These are phyloP conservation scores for Apis dorsata DNA, from an alignment of 1,140 invertebrate genomes.

Conservation along the genomic window DNA sequence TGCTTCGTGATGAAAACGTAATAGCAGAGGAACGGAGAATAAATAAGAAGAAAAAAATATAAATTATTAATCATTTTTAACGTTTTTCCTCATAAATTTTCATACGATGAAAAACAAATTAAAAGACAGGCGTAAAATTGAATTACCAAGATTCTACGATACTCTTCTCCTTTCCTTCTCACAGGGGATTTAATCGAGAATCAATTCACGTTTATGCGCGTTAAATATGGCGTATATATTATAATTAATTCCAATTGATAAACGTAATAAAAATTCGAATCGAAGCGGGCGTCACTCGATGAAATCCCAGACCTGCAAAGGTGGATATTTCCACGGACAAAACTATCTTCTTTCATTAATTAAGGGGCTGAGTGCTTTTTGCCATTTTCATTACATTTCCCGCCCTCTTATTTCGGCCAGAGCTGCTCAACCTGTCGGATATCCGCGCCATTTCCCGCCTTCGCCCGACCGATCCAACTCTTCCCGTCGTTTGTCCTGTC, in stretches of 20 bases:
- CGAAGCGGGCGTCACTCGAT: conserved; percentile 35
- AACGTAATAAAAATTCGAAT: conserved; percentile 33
- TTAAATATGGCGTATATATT: background rate
- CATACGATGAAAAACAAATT: too few relatives aligned
- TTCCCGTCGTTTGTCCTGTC: background rate
- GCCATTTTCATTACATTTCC: conserved; percentile 62
- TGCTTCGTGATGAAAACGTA: too few relatives aligned
- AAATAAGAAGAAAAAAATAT: too few relatives aligned
- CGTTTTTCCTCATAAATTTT: too few relatives aligned
- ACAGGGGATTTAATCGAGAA: background rate
- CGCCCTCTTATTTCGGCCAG: conserved; percentile 25
- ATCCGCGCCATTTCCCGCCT: conserved; percentile 52
- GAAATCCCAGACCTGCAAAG: conserved; percentile 50
- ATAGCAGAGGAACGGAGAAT: too few relatives aligned
- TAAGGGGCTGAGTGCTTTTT: conserved; percentile 62
- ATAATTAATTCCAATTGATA: background rate
- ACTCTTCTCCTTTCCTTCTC: background rate
- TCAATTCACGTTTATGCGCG: background rate
- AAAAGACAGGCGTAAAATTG: too few relatives aligned
- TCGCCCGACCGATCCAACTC: background rate
- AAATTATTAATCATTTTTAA: too few relatives aligned
- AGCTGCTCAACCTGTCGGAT: conserved; percentile 54
- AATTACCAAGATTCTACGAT: too few relatives aligned
- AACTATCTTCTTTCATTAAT: conserved; percentile 63
- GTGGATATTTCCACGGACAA: conserved; percentile 48